Base-by-base conservation (phyloP, 1,140 invertebrate genomes). In the Drosophila rufa region DNA sequence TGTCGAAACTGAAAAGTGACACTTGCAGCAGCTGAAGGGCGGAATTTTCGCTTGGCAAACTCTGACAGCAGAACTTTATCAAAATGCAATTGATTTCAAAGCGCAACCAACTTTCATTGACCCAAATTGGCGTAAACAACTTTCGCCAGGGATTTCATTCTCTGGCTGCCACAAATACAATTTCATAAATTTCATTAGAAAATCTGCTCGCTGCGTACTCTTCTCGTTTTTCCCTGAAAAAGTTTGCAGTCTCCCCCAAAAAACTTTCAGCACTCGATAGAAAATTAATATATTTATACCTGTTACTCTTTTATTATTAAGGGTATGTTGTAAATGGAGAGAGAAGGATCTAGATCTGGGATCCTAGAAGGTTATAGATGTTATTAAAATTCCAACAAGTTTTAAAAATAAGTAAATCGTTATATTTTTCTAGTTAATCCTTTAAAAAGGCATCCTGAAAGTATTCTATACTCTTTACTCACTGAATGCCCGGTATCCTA, bases 171-270 rank as follows among this genome's bases (percentile, higher is more conserved):
- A 43, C 51, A 71, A 87, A 87, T 79, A 81, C 59, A 84, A 89
- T 90, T 90, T 89, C 75, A 90, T 89, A 90, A 89, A 90, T 90
- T 90, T 81, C 64, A 89, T 89, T 89, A 81, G 53, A 55, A 62
- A 55, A 43, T 59, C 50, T 40, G 62, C n/a, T 62, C 4, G 36
- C 12, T 38, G 4, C 25, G 17, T 36, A 11, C 33, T 11, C 33
- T 36, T 36, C 17, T n/a, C 33, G 40, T 30, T 43, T 25, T 48
- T 2, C 19, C 36, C 36, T 36, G 64, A 77, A 81, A 75, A 79
- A 79, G 75, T 85, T 82, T 19, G 33, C 55, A 42, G 62, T 55
- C 46, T 47, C 22, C 25, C 42, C 40, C 48, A 50, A 74, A 82
- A 82, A 74, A 53, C 75, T 87, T 89, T 75, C 5, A 40, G 59